Percentiles rank a stretch among this genome's conserved stretches.
Evolutionary conservation across 2,113 vertebrate genomes (phyloP).

Genomic region (Procavia capensis): DNA sequence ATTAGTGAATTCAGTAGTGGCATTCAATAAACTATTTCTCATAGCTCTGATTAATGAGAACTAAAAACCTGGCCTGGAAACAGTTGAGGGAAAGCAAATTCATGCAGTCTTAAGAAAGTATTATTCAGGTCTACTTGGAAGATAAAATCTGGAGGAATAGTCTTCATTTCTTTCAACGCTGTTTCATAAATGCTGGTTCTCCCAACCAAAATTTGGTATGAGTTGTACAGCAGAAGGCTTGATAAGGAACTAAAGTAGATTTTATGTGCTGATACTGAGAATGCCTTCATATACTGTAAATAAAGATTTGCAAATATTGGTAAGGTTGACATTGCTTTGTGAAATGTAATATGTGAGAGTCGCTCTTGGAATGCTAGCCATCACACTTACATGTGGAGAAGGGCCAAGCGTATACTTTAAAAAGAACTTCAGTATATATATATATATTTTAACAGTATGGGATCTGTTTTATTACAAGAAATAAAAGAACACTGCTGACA

Average conservation of each 20-base stretch:
- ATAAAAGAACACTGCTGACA: background rate
- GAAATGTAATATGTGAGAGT: background rate
- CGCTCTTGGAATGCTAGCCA: background rate
- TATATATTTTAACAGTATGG: background rate
- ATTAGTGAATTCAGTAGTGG: background rate
- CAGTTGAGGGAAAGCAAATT: background rate
- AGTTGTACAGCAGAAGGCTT: background rate
- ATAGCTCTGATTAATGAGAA: conserved; percentile 21
- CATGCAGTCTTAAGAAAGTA: background rate
- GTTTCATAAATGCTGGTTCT: background rate
- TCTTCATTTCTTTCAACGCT: background rate
- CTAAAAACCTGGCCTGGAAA: background rate
- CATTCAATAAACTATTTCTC: conserved; percentile 21
- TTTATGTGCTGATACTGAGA: background rate
- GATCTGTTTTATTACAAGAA: conserved; percentile 40
- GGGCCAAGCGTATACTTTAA: background rate
- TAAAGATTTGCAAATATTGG: background rate
- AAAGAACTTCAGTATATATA: background rate
- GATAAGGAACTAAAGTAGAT: background rate
- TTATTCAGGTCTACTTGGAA: conserved; percentile 23
- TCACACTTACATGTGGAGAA: background rate
- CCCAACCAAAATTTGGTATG: background rate
- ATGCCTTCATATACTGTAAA: background rate
- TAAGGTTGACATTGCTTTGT: background rate
- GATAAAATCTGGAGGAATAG: background rate